Evolutionary conservation across 2,797 vertebrate genomes (phyloP).

Genomic region (Pipistrellus pipistrellus): DNA sequence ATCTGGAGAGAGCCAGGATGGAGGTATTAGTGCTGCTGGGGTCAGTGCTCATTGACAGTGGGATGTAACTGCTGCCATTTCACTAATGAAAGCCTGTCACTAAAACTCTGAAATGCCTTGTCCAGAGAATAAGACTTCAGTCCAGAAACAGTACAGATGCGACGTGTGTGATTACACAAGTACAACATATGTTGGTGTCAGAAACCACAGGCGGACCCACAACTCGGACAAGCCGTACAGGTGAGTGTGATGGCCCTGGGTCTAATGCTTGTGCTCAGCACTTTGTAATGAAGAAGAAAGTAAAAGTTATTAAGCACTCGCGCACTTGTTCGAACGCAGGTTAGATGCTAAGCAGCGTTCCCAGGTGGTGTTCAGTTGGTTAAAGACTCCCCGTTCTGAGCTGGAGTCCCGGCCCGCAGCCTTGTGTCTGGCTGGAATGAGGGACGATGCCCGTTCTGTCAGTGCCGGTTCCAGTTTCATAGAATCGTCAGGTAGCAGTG

Average conservation of each 20-base stretch:
- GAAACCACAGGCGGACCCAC: constrained; percentile 97
- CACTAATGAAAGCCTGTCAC: not conserved
- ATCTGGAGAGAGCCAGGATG: constrained; percentile 17
- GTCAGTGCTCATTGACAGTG: not conserved
- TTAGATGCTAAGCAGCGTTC: not conserved
- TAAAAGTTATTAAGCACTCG: not conserved
- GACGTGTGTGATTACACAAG: constrained; percentile 98
- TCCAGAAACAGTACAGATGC: constrained; percentile 95
- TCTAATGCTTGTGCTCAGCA: constrained; percentile 10
- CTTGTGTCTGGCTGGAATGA: not conserved
- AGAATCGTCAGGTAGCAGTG: not conserved
- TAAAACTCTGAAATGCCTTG: constrained; percentile 69
- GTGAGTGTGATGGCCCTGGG: constrained; percentile 84
- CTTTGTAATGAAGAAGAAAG: not conserved
- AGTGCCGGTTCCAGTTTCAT: not conserved
- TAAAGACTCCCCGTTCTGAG: constrained; percentile 12
- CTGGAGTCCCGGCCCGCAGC: not conserved
- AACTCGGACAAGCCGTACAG: constrained; percentile 98
- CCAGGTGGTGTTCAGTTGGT: not conserved
- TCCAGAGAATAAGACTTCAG: constrained; percentile 85
- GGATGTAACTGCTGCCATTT: constrained; percentile 10
- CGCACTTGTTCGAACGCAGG: not conserved
- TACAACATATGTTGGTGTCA: constrained; percentile 95
- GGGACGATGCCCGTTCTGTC: not conserved
- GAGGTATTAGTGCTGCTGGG: constrained; percentile 38